Evolutionary conservation across 2,113 vertebrate species (phyloP).

Genomic region (Callipepla squamata): DNA sequence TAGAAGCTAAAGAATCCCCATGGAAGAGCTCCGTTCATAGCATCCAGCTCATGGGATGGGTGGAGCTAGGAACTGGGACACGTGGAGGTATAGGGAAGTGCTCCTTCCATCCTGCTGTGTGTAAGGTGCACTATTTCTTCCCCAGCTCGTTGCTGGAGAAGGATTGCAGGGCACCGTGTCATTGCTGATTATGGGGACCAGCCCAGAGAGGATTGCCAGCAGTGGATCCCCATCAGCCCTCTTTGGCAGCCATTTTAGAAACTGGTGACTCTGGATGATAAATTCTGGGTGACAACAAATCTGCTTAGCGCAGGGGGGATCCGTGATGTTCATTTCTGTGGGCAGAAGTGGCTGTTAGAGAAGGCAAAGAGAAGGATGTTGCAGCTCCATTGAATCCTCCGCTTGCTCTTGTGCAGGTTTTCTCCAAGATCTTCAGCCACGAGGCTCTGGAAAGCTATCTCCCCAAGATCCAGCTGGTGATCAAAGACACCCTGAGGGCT

Average conservation of each 20-base stretch:
- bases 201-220: rapidly evolving
- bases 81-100: rapidly evolving
- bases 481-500: slow-evolving; percentile 92
- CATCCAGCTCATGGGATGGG: rapidly evolving
- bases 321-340: rapidly evolving
- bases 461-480: slow-evolving; percentile 95
- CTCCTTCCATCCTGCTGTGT: rapidly evolving
- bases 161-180: rapidly evolving
- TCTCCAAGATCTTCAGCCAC: slow-evolving; percentile 97
- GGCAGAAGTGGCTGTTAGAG: background rate
- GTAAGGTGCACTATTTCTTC: rapidly evolving
- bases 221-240: background rate
- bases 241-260: background rate
- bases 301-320: background rate
- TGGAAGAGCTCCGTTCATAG: background rate
- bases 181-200: rapidly evolving
- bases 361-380: rapidly evolving
- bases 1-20: background rate
- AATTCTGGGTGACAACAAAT: rapidly evolving
- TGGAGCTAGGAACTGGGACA: rapidly evolving
- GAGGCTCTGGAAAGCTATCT: slow-evolving; percentile 95
- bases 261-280: rapidly evolving
- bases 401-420: slow-evolving; percentile 78
- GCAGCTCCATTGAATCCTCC: background rate
- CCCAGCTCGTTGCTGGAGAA: background rate